These are phyloP conservation scores for Epinephelus lanceolatus DNA, from an alignment of 2,113 vertebrate species.

Conservation along the genomic window DNA sequence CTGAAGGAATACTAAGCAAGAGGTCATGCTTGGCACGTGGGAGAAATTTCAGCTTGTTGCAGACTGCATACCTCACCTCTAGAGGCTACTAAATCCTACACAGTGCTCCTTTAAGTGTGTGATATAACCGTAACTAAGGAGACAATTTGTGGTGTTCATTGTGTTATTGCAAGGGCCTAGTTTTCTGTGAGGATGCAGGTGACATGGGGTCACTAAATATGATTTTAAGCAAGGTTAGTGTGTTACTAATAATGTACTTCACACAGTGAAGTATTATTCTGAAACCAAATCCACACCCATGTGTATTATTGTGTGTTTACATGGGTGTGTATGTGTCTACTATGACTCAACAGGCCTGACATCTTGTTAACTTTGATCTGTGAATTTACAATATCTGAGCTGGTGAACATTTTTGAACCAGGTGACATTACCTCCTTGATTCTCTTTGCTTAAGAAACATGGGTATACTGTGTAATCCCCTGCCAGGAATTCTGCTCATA, in stretches of 20 bases:
- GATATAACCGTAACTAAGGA: no score
- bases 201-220: neutral
- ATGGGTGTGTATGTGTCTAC: neutral
- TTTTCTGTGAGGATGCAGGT: neutral
- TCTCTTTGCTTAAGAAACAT: conserved; percentile 11
- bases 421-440: conserved; percentile 19
- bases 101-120: no score
- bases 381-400: conserved; percentile 26
- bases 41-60: no score
- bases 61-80: no score
- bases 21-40: no score
- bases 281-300: no score
- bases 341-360: conserved; percentile 2
- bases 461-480: neutral
- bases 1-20: no score
- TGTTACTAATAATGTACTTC: no score
- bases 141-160: neutral
- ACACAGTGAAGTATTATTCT: neutral
- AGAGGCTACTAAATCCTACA: no score
- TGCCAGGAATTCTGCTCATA: conserved; percentile 13
- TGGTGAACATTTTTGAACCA: conserved; percentile 24
- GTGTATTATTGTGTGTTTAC: neutral
- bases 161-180: neutral
- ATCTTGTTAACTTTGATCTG: conserved; percentile 40
- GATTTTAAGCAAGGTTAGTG: neutral